Conservation (phyloP, 2,888 invertebrate species). For the Drosophila parthenogenetica region DNA sequence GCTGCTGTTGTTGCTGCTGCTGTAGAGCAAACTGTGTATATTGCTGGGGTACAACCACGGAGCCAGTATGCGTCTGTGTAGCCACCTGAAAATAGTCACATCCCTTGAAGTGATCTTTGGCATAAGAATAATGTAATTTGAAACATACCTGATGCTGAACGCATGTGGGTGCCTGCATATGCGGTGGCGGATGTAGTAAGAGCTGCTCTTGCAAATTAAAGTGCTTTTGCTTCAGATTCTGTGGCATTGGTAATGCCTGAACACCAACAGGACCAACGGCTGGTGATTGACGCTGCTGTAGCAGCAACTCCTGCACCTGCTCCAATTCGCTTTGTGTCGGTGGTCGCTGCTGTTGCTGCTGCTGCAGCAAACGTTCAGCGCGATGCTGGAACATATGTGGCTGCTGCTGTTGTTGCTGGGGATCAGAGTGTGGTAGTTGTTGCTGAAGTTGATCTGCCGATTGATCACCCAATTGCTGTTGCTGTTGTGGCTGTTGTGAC, state of each 20-base stretch:
- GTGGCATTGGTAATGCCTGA: conserved; percentile 69
- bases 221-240: conserved; percentile 79
- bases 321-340: conserved; percentile 80
- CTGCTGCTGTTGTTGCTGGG: conserved; percentile 53
- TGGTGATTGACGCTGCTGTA: conserved; percentile 82
- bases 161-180: conserved; percentile 81
- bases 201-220: conserved; percentile 77
- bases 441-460: conserved; percentile 68
- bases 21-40: conserved; percentile 70
- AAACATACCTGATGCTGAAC: conserved; percentile 75
- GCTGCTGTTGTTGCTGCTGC: conserved; percentile 63
- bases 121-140: too few relatives aligned
- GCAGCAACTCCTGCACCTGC: conserved; percentile 82
- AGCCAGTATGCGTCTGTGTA: conserved; percentile 87
- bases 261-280: conserved; percentile 58
- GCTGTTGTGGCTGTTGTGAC: conserved; percentile 65
- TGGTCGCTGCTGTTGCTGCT: conserved; percentile 75
- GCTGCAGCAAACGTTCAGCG: conserved; percentile 72
- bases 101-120: background rate
- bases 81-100: conserved; percentile 85
- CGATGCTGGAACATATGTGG: conserved; percentile 80
- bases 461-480: conserved; percentile 49
- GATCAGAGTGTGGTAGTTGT: conserved; percentile 62
- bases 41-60: conserved; percentile 81
- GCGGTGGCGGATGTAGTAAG: conserved; percentile 76